phyloP scores from a whole-genome alignment of 1,140 invertebrate species.

The Branchinecta lynchi region DNA sequence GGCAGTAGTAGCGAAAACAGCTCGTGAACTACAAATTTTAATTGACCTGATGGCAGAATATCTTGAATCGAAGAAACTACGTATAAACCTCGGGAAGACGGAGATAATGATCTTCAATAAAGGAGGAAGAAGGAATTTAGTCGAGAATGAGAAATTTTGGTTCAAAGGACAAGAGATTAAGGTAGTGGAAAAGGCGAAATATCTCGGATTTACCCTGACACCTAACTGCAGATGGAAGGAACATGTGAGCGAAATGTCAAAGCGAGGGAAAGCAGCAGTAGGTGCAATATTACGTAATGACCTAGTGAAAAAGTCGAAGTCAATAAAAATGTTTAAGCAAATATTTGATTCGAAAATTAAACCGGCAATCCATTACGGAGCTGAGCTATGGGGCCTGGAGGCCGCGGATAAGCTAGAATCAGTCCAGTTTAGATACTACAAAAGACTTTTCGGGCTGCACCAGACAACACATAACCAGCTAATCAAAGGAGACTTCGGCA shows the following conservation, averaged over 20 bases:
- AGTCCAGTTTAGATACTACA: conserved; percentile 10
- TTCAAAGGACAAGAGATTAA: conserved; percentile 11
- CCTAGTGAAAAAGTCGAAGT: conserved; percentile 11
- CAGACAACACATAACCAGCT: conserved; percentile 11
- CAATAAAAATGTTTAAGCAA: conserved; percentile 7
- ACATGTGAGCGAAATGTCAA: conserved; percentile 7
- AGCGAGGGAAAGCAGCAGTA: conserved; percentile 5
- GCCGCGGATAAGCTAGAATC: conserved; percentile 8
- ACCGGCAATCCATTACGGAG: conserved; percentile 3
- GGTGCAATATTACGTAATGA: conserved; percentile 11
- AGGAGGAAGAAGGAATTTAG: conserved; percentile 1
- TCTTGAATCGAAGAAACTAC: conserved; percentile 7
- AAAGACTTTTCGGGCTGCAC: conserved; percentile 11
- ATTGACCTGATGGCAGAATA: conserved; percentile 3
- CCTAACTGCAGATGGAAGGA: conserved; percentile 1
- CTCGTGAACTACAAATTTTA: background rate
- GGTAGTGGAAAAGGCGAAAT: conserved; percentile 9
- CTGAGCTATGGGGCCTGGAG: conserved; percentile 3
- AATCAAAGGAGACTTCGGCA: conserved; percentile 11
- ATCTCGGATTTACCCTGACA: conserved; percentile 8
- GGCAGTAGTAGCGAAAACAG: conserved; percentile 1
- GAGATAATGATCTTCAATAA: conserved; percentile 12
- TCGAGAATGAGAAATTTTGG: background rate
- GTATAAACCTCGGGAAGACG: background rate
- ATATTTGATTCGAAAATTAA: conserved; percentile 12